These are phyloP conservation scores for Erpetoichthys calabaricus DNA, from an alignment of 2,797 vertebrate genomes.

Conservation along the genomic window DNA sequence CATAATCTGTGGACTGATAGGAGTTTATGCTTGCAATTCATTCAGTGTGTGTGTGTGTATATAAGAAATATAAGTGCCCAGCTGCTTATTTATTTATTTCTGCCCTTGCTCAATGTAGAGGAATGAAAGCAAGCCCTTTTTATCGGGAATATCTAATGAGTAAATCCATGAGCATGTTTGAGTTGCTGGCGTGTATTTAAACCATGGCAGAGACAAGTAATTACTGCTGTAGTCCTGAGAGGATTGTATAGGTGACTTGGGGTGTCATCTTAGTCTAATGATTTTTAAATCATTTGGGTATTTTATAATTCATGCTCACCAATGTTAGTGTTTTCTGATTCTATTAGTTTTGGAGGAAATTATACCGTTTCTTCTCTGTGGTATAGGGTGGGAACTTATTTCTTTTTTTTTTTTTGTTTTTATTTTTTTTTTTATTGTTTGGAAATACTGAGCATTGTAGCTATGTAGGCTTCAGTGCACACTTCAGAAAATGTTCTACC, in stretches of 20 bases:
- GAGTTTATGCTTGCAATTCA: too few relatives aligned
- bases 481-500: neutral
- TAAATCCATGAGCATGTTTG: too few relatives aligned
- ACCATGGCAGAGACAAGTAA: constrained; percentile 1
- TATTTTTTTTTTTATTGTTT: neutral
- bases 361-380: constrained; percentile 6
- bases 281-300: constrained; percentile 11
- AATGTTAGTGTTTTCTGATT: constrained; percentile 21
- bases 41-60: too few relatives aligned
- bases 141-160: too few relatives aligned
- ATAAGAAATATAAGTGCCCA: too few relatives aligned
- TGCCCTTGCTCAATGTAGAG: too few relatives aligned
- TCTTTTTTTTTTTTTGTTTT: neutral
- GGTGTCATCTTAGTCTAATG: constrained; percentile 15
- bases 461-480: neutral
- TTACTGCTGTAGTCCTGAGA: constrained; percentile 7
- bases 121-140: too few relatives aligned
- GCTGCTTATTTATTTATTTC: too few relatives aligned
- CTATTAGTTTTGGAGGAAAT: constrained; percentile 11
- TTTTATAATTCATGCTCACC: constrained; percentile 6
- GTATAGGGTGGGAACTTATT: constrained; percentile 3
- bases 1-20: too few relatives aligned
- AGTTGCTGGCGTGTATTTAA: too few relatives aligned
- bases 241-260: neutral
- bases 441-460: neutral